These are phyloP conservation scores for Lithobius niger DNA, from an alignment of 1,140 invertebrate genomes.

Conservation along the genomic window DNA sequence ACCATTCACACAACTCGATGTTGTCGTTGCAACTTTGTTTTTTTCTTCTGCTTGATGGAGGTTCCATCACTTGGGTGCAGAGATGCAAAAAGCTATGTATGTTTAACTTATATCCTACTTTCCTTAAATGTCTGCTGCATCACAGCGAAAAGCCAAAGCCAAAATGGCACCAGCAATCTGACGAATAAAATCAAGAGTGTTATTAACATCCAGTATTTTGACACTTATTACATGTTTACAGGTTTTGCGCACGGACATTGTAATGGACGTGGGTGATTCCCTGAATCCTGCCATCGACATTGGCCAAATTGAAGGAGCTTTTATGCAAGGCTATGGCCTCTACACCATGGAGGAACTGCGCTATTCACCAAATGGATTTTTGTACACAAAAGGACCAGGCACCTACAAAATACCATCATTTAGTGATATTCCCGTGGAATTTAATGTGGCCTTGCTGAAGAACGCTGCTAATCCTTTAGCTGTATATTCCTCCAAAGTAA, in stretches of 20 bases:
- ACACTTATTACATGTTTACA: conserved; percentile 20
- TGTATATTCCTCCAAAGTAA: conserved; percentile 87
- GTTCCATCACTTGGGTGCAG: too few species aligned
- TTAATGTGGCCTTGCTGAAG: conserved; percentile 86
- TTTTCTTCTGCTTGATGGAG: too few species aligned
- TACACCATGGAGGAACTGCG: conserved; percentile 82
- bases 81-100: too few species aligned
- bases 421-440: conserved; percentile 74
- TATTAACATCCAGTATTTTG: neutral
- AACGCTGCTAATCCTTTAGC: conserved; percentile 73
- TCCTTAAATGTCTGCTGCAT: too few species aligned
- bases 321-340: conserved; percentile 83
- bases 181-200: too few species aligned
- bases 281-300: conserved; percentile 92
- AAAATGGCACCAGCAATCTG: too few species aligned
- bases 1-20: too few species aligned
- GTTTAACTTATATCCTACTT: neutral
- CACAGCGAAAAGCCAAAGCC: too few species aligned
- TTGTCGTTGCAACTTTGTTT: too few species aligned
- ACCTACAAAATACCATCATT: conserved; percentile 87
- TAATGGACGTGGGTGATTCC: conserved; percentile 87
- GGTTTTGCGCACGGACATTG: conserved; percentile 77
- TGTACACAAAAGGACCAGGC: conserved; percentile 75
- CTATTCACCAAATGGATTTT: conserved; percentile 62
- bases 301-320: conserved; percentile 88